Base-by-base conservation (phyloP, 2,888 invertebrate species). In the Pristionchus arcanus region DNA sequence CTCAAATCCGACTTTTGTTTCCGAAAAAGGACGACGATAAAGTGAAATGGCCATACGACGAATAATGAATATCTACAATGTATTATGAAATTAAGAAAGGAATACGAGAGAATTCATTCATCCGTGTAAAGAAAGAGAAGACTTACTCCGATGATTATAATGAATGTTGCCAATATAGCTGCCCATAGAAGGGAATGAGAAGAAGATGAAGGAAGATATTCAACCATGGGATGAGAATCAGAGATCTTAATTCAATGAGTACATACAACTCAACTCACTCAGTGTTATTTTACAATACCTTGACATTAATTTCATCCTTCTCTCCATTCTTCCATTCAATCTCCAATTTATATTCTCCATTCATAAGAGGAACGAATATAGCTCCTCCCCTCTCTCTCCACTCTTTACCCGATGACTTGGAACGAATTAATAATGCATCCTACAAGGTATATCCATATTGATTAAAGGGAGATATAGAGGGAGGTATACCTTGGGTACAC, bases 1-100 rank as follows among this genome's bases (percentile, higher is more conserved):
- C 86, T 93, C 93, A 83, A 92, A 93, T 28, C 91, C 90, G 11
- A 74, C 86, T 86, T 9, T 63, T 34, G 86, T 66, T 86, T 66
- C 37, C 16, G 63, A 37, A 28, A 71, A 88, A 31, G 88, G 88
- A 53, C 88, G 88, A 74, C 87, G 71, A 53, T 71, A 71, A 9
- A 77, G 34, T 11, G 88, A 53, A n/a, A 31, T 15, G 15, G 74
- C 74, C 49, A 74, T n/a, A 49, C 55, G 28, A 88, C 86, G 63
- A 66, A 66, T 31, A 31, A n/a, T 28, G 25, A 86, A 34, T 21
- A 66, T 42, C 37, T 86, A 25, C 9, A 42, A 55, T 37, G 15
- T 25, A 1, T 0, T 37, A 86, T 63, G 4, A n/a, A 28, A 28
- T 49, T 37, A 5, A 34, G 34, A 42, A 0, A 13, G 2, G 13